These are phyloP conservation scores for Cheilosia grossa DNA, from an alignment of 2,888 invertebrate species.

Conservation along the genomic window DNA sequence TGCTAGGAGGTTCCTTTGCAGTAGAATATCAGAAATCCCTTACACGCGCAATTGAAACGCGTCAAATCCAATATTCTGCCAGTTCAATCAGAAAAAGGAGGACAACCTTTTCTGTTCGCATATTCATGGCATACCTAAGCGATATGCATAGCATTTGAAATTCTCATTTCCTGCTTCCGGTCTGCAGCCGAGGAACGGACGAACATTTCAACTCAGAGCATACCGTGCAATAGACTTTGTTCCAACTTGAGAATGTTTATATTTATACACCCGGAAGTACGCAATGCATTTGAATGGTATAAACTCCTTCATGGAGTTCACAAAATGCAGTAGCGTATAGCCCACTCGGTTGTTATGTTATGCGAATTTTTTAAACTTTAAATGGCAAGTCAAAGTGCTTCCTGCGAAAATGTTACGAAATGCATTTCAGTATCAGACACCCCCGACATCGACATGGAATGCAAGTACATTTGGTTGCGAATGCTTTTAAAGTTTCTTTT, in stretches of 20 bases:
- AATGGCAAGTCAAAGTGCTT: conserved; percentile 73
- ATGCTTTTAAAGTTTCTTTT: conserved; percentile 29
- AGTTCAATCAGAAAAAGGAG: conserved; percentile 38
- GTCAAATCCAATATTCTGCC: conserved; percentile 46
- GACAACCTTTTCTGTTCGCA: conserved; percentile 25
- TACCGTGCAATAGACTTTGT: not conserved
- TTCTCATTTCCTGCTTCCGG: conserved; percentile 73
- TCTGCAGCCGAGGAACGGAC: conserved; percentile 21
- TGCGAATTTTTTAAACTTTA: conserved; percentile 48
- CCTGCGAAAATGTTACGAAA: conserved; percentile 65
- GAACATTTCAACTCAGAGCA: conserved; percentile 22
- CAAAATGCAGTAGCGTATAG: conserved; percentile 23
- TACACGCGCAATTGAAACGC: conserved; percentile 50
- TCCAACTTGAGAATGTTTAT: conserved; percentile 5
- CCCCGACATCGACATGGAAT: conserved; percentile 12
- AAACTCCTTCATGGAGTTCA: conserved; percentile 15
- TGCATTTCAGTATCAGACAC: conserved; percentile 45
- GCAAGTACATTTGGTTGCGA: conserved; percentile 7
- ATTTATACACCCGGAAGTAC: conserved; percentile 65
- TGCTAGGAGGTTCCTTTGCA: not conserved
- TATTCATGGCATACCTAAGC: conserved; percentile 10
- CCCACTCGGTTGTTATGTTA: not conserved
- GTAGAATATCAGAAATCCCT: not conserved
- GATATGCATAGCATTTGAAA: conserved; percentile 62
- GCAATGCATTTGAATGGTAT: conserved; percentile 67